phyloP scores from a whole-genome alignment of 2,888 invertebrate genomes.

The Lacanobia oleracea region DNA sequence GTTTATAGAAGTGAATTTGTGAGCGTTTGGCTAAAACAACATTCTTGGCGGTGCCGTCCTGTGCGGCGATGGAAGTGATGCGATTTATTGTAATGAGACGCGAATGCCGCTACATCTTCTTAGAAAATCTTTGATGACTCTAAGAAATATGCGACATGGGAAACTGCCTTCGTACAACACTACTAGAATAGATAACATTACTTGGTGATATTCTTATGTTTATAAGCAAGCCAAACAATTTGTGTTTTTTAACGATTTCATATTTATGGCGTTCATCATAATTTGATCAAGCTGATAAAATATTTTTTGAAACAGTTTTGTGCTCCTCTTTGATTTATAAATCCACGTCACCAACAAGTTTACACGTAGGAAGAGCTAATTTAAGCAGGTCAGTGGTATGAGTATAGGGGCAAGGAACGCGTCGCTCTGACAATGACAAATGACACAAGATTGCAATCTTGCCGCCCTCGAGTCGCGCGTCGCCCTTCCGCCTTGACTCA shows the following conservation, averaged over 20 bases:
- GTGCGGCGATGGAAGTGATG: conserved; percentile 88
- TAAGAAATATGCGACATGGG: conserved; percentile 81
- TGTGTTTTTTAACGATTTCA: neutral
- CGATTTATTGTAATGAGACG: conserved; percentile 89
- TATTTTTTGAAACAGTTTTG: conserved; percentile 1
- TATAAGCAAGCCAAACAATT: too few relatives aligned
- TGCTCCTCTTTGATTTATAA: neutral
- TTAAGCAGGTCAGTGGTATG: conserved; percentile 83
- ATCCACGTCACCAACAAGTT: conserved; percentile 32
- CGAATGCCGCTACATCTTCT: conserved; percentile 84
- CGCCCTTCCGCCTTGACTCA: conserved; percentile 85
- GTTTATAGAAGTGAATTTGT: conserved; percentile 90
- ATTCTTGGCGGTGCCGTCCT: conserved; percentile 90
- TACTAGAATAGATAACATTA: conserved; percentile 11
- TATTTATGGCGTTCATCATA: neutral
- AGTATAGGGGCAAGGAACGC: conserved; percentile 82
- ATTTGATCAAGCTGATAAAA: conserved; percentile 2
- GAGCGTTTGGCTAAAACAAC: conserved; percentile 90
- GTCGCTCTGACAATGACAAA: conserved; percentile 93
- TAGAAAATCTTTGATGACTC: conserved; percentile 85
- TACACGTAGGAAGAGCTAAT: conserved; percentile 76
- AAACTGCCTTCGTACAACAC: conserved; percentile 71
- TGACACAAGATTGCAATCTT: conserved; percentile 94
- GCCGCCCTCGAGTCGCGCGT: conserved; percentile 86
- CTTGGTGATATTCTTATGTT: neutral